phyloP scores from a whole-genome alignment of 2,888 invertebrate species.

The Myathropa florea region DNA sequence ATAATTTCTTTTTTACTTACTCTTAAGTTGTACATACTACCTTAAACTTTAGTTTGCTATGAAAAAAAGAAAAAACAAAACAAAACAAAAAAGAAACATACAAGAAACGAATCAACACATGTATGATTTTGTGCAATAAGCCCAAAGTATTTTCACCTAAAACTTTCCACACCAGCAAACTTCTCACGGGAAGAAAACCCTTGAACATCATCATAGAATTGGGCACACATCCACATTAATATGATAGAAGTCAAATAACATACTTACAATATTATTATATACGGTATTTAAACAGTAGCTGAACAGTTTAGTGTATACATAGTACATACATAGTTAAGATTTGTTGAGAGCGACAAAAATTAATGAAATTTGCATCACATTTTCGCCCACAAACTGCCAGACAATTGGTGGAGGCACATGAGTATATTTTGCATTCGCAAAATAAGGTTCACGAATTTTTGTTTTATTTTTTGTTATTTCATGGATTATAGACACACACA shows the following conservation, averaged over 20 bases:
- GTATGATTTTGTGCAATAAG: conserved; percentile 66
- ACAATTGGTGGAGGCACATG: conserved; percentile 12
- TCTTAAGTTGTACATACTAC: conserved; percentile 61
- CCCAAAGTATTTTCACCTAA: conserved; percentile 23
- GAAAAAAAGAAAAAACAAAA: conserved; percentile 25
- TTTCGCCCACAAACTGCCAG: conserved; percentile 14
- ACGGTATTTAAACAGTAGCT: conserved; percentile 35
- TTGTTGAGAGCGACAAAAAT: conserved; percentile 36
- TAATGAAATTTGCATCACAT: conserved; percentile 56
- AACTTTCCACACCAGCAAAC: conserved; percentile 19
- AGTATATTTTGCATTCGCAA: conserved; percentile 11
- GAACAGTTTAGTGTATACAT: conserved; percentile 15
- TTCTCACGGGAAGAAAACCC: neutral
- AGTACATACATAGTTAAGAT: conserved; percentile 11
- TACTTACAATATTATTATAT: conserved; percentile 40
- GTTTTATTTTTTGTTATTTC: conserved; percentile 3
- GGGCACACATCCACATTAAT: conserved; percentile 53
- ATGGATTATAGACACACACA: neutral
- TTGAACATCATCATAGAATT: conserved; percentile 5
- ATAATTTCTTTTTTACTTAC: conserved; percentile 39
- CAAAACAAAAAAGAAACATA: conserved; percentile 26
- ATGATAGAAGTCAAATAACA: conserved; percentile 40
- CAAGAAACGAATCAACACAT: neutral
- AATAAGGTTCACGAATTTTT: conserved; percentile 3
- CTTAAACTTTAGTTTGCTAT: conserved; percentile 39